Conservation (phyloP, 2,888 invertebrate species). For the Rhimphoctona megacephalus region DNA sequence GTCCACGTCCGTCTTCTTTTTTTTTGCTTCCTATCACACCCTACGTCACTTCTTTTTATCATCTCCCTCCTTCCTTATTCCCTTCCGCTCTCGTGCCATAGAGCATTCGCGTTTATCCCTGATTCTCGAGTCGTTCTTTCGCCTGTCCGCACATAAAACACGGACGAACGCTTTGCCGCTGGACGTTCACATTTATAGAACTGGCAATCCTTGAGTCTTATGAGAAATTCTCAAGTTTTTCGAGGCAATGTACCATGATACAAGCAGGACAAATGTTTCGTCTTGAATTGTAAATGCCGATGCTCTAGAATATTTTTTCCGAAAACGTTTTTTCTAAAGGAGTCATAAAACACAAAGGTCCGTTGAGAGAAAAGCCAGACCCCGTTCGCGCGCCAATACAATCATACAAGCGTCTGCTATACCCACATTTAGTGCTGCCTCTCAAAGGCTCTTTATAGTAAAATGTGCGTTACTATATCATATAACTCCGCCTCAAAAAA, state of each 20-base stretch:
- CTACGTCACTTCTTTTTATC: slow-evolving; percentile 19
- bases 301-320: too few species aligned
- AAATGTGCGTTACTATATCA: too few species aligned
- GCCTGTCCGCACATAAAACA: slow-evolving; percentile 58
- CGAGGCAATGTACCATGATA: slow-evolving; percentile 18
- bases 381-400: too few species aligned
- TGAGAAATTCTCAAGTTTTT: slow-evolving; percentile 51
- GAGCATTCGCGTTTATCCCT: slow-evolving; percentile 33
- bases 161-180: slow-evolving; percentile 46
- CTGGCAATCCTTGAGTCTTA: slow-evolving; percentile 25
- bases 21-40: background rate
- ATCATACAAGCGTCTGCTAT: too few species aligned
- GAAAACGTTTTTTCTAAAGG: too few species aligned
- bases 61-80: slow-evolving; percentile 5
- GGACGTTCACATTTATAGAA: slow-evolving; percentile 52
- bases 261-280: background rate
- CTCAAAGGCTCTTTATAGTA: too few species aligned
- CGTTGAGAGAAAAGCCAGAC: too few species aligned
- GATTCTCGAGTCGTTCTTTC: slow-evolving; percentile 62
- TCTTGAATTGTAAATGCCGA: too few species aligned
- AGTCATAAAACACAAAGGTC: too few species aligned
- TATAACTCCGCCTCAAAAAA: too few species aligned
- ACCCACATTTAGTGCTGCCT: too few species aligned
- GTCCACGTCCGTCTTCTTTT: slow-evolving; percentile 28
- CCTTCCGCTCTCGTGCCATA: background rate